These are phyloP conservation scores for Ictalurus punctatus DNA, from an alignment of 2,113 vertebrate species.

Conservation along the genomic window DNA sequence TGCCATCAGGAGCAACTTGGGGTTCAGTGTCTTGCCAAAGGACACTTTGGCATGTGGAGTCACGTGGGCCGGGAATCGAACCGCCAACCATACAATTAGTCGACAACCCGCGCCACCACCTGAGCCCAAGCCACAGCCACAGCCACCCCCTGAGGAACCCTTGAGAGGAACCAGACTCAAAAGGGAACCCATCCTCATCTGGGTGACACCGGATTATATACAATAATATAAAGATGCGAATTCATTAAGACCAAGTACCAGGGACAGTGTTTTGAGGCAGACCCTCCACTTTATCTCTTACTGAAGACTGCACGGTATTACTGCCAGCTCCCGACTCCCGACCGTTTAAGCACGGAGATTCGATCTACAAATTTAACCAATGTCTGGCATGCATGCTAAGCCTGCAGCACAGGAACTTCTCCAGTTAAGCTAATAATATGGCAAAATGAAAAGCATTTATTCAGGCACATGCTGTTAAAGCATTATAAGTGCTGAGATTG, in stretches of 20 bases:
- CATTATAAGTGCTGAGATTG: slow-evolving; percentile 69
- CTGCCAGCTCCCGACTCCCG: slow-evolving; percentile 30
- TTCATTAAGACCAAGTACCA: background rate
- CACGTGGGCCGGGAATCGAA: no score
- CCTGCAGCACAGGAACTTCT: slow-evolving; percentile 60
- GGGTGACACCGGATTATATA: background rate
- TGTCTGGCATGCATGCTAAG: slow-evolving; percentile 54
- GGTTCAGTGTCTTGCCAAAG: no score
- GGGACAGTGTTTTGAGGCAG: background rate
- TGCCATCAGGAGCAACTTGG: no score
- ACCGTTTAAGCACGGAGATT: slow-evolving; percentile 57
- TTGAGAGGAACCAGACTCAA: background rate
- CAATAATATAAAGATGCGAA: background rate
- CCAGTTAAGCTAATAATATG: slow-evolving; percentile 63
- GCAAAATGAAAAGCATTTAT: slow-evolving; percentile 71
- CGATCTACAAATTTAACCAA: slow-evolving; percentile 47
- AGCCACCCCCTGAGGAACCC: background rate
- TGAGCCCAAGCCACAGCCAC: no score
- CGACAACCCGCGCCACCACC: no score
- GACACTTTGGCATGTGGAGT: no score
- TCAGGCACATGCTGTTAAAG: slow-evolving; percentile 70
- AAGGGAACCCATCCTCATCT: background rate
- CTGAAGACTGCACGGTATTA: slow-evolving; percentile 5
- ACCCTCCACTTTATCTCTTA: slow-evolving; percentile 5
- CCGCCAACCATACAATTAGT: no score